Base-by-base conservation (phyloP, 2,888 invertebrate genomes). In the Nephrotoma guestfalica region DNA sequence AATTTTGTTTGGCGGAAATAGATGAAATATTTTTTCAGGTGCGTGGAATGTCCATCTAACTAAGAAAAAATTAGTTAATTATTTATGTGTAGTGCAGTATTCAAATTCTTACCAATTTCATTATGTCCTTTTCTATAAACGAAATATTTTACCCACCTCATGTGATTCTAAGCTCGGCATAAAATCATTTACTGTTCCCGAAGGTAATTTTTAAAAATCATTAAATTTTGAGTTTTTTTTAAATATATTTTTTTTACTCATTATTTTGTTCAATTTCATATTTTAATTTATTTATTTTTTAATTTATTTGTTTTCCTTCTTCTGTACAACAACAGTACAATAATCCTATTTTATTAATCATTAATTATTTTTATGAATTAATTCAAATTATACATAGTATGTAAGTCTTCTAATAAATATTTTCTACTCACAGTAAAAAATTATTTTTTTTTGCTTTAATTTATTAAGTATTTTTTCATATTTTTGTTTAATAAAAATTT, bases 401-500 rank as follows among this genome's bases (percentile, higher is more conserved):
- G 11, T 43, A 85, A 85, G 42, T 85, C 42, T 43, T 85, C 43
- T 85, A 43, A 42, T 85, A 85, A 42, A 43, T 30, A 71, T 18
- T 85, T 85, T 13, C 85, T 85, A 85, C 85, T 15, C 85, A 85
- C 85, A 85, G 85, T 85, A 85, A 85, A 85, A 85, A 85, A 85
- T 45, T 85, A 84, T 40, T 84, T 84, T 41, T 84, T 84, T 41
- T 41, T 42, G 9, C 30, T 71, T 30, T 71, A 71, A 71, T 71
- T 30, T 71, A 30, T 71, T 71, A 71, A 15, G 5, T 57, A 57
- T 15, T 57, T 47, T 41, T 83, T 83, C 40, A 40, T 83, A 4
- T 40, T 57, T 83, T 13, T 41, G 41, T 40, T 83, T 11, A 83
- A n/a, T 41, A 84, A 41, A 47, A 84, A 84, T 84, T 84, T 41